Conservation (phyloP, 1,140 invertebrate genomes). For the Cydia strobilella region DNA sequence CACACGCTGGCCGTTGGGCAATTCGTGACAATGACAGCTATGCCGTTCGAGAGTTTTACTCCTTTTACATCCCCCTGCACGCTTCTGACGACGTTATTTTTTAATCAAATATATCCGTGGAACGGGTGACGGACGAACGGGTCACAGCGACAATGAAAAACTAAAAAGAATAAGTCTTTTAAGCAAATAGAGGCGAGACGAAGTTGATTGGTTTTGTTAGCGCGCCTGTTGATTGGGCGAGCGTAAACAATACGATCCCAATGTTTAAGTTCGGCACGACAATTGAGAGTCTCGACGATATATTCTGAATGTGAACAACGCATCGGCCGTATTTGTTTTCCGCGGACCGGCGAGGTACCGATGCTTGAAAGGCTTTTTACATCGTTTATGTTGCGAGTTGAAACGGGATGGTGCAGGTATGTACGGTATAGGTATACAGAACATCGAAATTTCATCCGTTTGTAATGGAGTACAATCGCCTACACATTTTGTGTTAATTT, state of each 20-base stretch:
- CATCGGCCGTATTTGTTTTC: conserved; percentile 54
- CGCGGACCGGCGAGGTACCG: conserved; percentile 42
- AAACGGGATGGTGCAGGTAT: conserved; percentile 34
- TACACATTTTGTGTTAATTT: conserved; percentile 23
- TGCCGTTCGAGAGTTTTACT: conserved; percentile 72
- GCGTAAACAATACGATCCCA: conserved; percentile 74
- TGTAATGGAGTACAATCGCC: conserved; percentile 12
- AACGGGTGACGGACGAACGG: conserved; percentile 77
- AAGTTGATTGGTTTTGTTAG: conserved; percentile 80
- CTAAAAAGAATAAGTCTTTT: conserved; percentile 78
- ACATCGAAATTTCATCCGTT: conserved; percentile 24
- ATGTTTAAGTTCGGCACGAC: conserved; percentile 76
- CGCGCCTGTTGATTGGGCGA: conserved; percentile 77
- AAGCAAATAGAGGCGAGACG: conserved; percentile 79
- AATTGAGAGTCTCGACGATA: conserved; percentile 65
- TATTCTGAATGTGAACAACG: conserved; percentile 55
- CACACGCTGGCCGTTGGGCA: conserved; percentile 55
- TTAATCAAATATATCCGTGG: conserved; percentile 81
- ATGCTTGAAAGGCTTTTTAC: conserved; percentile 57
- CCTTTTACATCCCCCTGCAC: conserved; percentile 62
- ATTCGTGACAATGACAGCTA: conserved; percentile 76
- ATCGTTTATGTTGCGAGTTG: conserved; percentile 38
- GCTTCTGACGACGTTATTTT: conserved; percentile 81
- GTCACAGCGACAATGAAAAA: conserved; percentile 76
- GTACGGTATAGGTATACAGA: conserved; percentile 38